phyloP scores from a whole-genome alignment of 2,113 vertebrate species.

The Protobothrops flavoviridis region DNA sequence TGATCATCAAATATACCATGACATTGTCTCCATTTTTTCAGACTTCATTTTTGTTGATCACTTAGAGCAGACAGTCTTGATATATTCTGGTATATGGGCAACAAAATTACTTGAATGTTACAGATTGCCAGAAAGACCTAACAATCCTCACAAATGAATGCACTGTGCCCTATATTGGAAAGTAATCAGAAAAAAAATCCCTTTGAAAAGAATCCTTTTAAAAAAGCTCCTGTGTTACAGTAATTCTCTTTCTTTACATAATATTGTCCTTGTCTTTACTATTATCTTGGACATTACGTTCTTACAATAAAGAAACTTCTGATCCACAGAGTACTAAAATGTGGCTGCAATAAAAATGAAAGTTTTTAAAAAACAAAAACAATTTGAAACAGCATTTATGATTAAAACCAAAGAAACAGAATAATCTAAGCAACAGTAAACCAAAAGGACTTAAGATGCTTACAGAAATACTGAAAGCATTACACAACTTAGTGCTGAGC shows the following conservation, averaged over 20 bases:
- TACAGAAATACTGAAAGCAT: not conserved
- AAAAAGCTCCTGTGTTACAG: not conserved
- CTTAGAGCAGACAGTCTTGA: not conserved
- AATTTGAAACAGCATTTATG: not conserved
- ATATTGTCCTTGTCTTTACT: not conserved
- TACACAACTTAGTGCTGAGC: not conserved
- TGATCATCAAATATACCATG: not conserved
- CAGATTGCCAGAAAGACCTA: not conserved
- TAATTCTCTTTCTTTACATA: not conserved
- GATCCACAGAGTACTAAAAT: not conserved
- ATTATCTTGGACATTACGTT: not conserved
- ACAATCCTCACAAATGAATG: not conserved
- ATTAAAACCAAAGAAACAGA: not conserved
- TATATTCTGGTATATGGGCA: not conserved
- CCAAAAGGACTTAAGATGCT: not conserved
- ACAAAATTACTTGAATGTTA: not conserved
- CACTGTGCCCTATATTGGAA: not conserved
- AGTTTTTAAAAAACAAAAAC: not conserved
- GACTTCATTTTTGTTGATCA: not conserved
- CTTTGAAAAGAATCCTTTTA: not conserved
- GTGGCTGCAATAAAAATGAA: not conserved
- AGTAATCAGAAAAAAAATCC: not conserved
- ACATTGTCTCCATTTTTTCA: not conserved
- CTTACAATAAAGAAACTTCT: not conserved
- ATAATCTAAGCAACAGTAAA: not conserved